These are phyloP conservation scores for Sebastiscus albofasciatus DNA, from an alignment of 2,797 vertebrate species.

Conservation along the genomic window DNA sequence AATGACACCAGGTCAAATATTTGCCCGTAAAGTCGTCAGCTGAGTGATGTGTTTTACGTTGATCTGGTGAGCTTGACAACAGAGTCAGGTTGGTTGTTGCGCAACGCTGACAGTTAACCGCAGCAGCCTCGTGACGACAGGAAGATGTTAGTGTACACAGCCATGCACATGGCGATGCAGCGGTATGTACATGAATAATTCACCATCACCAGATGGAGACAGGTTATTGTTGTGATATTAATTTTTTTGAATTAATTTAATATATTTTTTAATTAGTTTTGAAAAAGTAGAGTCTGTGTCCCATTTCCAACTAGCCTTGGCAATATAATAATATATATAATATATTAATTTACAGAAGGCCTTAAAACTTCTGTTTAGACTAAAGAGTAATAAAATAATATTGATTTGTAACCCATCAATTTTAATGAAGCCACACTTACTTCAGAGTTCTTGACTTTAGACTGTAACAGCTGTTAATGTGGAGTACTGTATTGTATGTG, in stretches of 20 bases:
- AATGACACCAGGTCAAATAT: too few relatives aligned
- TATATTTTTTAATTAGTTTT: background rate
- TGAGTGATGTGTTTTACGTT: background rate
- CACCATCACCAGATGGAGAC: background rate
- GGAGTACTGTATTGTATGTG: background rate
- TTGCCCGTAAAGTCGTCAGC: background rate
- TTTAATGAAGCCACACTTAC: background rate
- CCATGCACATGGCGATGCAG: background rate
- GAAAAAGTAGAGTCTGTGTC: background rate
- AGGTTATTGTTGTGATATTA: too few relatives aligned
- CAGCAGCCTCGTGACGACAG: background rate
- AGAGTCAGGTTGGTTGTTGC: slow-evolving; percentile 22
- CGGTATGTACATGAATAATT: background rate
- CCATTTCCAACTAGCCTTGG: too few relatives aligned
- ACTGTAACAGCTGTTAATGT: background rate
- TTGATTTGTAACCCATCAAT: background rate
- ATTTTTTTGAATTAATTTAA: background rate
- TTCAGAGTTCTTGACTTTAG: too few relatives aligned
- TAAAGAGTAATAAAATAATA: background rate
- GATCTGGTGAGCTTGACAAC: slow-evolving; percentile 17
- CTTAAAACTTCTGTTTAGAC: background rate
- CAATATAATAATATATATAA: too few relatives aligned
- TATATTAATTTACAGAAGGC: background rate
- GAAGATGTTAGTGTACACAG: background rate
- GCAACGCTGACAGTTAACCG: slow-evolving; percentile 18